Conservation (phyloP, 2,888 invertebrate species). For the Eretmocerus hayati region DNA sequence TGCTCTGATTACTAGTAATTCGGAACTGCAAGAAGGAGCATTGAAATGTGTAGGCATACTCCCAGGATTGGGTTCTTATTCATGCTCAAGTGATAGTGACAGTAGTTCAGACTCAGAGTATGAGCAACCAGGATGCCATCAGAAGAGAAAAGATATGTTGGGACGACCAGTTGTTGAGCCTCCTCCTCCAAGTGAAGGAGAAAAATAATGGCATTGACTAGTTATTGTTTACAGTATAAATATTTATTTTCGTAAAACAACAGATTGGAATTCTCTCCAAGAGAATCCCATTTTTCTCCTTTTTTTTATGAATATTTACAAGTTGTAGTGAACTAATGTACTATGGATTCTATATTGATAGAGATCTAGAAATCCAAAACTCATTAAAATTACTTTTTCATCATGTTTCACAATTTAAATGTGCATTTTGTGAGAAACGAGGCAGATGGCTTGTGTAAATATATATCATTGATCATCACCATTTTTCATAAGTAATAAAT, state of each 20-base stretch:
- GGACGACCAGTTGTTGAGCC: slow-evolving; percentile 39
- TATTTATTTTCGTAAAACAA: slow-evolving; percentile 18
- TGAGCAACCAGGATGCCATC: slow-evolving; percentile 44
- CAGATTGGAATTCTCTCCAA: slow-evolving; percentile 14
- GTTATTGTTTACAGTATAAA: slow-evolving; percentile 19
- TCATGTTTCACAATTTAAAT: too few relatives aligned
- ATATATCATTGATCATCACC: too few relatives aligned
- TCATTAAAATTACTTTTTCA: too few relatives aligned
- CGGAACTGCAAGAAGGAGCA: slow-evolving; percentile 27
- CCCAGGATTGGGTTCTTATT: slow-evolving; percentile 77
- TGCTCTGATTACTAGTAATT: slow-evolving; percentile 2
- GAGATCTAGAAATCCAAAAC: too few relatives aligned
- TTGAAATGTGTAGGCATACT: slow-evolving; percentile 70
- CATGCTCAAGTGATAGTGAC: slow-evolving; percentile 61
- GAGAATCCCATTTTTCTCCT: not conserved
- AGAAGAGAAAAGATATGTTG: slow-evolving; percentile 44
- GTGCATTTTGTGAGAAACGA: too few relatives aligned
- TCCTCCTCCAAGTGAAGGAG: slow-evolving; percentile 8
- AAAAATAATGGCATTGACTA: slow-evolving; percentile 10
- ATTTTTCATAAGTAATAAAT: too few relatives aligned
- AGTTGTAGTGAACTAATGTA: too few relatives aligned
- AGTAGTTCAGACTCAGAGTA: slow-evolving; percentile 65
- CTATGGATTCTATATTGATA: too few relatives aligned
- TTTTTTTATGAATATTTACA: too few relatives aligned
- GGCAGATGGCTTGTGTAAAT: too few relatives aligned